Evolutionary conservation across 2,797 vertebrate species (phyloP), one percentile per base, ranked within the genome.

Genomic region (Anabacerthia variegaticeps): DNA sequence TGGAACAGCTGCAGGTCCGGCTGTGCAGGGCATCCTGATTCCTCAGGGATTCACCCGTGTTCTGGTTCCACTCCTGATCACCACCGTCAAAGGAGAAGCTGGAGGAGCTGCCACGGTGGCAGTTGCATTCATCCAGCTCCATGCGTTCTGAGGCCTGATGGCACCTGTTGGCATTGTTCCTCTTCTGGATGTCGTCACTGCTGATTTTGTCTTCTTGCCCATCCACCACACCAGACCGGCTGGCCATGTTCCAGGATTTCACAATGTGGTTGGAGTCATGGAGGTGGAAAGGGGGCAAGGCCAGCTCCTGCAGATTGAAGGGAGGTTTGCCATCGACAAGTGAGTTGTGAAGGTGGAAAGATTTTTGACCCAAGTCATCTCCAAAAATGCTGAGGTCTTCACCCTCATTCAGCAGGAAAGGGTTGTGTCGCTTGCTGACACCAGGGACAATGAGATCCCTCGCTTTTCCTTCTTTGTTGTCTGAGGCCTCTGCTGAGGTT

Each of bases 31-130:
- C 97, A 44, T 96, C 96, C 55, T 95, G 97, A 11, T 98, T 98
- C 83, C 97, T 97, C 10, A 98, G 98, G 0, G 98, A 98, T 24
- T 99, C 99, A 6, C 97, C 92, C 0, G 97, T 95, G 92, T 77
- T 98, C 97, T 46, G 97, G 76, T 98, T 99, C 99, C 99, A 99
- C 56, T 99, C 99, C 12, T 99, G 98, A 82, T 99, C 98, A 3
- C 98, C 98, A 5, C 98, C 98, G 59, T 99, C 98, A 14, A 99
- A 98, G 62, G 99, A 99, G 92, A 99, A 98, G 96, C 98, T 98
- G 74, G 99, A 98, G 24, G 98, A 98, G 3, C 98, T 98, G 96
- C 98, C 99, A 5, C 95, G 97, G 16, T 97, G 98, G 88, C 97
- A 96, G 85, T 97, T 97, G 92, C 98, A 98, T 34, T 98, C 98